Evolutionary conservation across 2,888 invertebrate genomes (phyloP).

Genomic region (Archips xylosteana): DNA sequence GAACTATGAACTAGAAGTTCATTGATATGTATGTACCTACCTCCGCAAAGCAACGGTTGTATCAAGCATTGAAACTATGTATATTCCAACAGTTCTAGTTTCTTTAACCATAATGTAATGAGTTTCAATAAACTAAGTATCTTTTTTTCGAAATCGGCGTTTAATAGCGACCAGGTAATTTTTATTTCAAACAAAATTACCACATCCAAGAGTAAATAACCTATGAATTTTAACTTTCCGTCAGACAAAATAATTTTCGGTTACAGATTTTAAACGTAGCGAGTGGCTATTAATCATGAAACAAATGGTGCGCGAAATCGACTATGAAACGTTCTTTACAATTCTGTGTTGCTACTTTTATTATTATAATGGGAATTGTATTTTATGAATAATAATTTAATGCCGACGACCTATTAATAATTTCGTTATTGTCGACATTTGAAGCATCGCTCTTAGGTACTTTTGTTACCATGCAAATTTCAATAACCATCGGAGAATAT

Average conservation of each 20-base stretch:
- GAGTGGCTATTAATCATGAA: slow-evolving; percentile 47
- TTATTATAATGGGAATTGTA: slow-evolving; percentile 31
- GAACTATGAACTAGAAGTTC: no score
- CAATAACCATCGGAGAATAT: neutral
- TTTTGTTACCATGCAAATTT: neutral
- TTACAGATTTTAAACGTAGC: slow-evolving; percentile 43
- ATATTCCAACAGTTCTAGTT: neutral
- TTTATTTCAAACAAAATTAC: neutral
- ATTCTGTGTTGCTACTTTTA: slow-evolving; percentile 38
- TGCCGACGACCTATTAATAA: neutral
- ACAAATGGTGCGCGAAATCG: slow-evolving; percentile 49
- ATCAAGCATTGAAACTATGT: no score
- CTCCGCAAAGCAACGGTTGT: no score
- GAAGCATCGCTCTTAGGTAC: neutral
- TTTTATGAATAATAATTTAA: slow-evolving; percentile 10
- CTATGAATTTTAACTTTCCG: slow-evolving; percentile 21
- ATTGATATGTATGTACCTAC: no score
- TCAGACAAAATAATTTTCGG: slow-evolving; percentile 39
- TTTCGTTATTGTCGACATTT: neutral
- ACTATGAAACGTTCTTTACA: slow-evolving; percentile 44
- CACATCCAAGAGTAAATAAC: slow-evolving; percentile 13
- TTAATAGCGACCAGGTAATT: neutral
- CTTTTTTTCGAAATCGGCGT: neutral
- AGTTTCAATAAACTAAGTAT: neutral
- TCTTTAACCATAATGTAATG: neutral